Conservation (phyloP, 1,140 invertebrate genomes). For the Apolygus lucorum region DNA sequence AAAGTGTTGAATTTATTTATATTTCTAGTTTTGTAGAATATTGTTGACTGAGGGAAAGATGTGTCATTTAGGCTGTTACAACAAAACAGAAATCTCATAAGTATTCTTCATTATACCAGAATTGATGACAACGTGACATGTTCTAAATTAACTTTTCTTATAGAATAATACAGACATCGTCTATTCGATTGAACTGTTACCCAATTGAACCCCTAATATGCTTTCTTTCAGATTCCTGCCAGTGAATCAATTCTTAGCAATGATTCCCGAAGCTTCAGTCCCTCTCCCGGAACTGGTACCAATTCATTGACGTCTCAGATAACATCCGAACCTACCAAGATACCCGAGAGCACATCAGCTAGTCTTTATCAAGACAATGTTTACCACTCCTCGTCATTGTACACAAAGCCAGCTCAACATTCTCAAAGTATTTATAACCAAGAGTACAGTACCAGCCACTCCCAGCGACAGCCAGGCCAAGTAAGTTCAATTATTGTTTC, state of each 20-base stretch:
- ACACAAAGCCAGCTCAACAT: conserved; percentile 15
- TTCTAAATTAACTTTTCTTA: too few relatives aligned
- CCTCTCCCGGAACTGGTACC: neutral
- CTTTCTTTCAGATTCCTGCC: conserved; percentile 12
- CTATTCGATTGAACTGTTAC: neutral
- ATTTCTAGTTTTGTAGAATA: too few relatives aligned
- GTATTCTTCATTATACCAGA: too few relatives aligned
- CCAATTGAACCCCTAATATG: neutral
- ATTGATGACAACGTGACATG: too few relatives aligned
- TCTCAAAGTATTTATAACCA: conserved; percentile 16
- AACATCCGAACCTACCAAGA: conserved; percentile 14
- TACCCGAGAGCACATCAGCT: conserved; percentile 15
- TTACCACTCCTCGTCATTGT: conserved; percentile 15
- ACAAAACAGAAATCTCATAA: too few relatives aligned
- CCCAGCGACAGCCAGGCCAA: conserved; percentile 15
- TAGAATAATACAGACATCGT: too few relatives aligned
- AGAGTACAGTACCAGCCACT: conserved; percentile 4
- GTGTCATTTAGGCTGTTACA: too few relatives aligned
- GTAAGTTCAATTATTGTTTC: too few relatives aligned
- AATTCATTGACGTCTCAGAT: conserved; percentile 14
- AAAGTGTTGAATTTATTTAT: too few relatives aligned
- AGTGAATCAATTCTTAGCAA: conserved; percentile 18
- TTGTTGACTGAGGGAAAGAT: too few relatives aligned
- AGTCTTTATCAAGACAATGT: conserved; percentile 21
- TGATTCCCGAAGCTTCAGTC: conserved; percentile 23